A percentile compares a stretch with the other conserved stretches of the same genome.
Conservation (phyloP, 2,797 vertebrate species). For the Danio tinwini region DNA sequence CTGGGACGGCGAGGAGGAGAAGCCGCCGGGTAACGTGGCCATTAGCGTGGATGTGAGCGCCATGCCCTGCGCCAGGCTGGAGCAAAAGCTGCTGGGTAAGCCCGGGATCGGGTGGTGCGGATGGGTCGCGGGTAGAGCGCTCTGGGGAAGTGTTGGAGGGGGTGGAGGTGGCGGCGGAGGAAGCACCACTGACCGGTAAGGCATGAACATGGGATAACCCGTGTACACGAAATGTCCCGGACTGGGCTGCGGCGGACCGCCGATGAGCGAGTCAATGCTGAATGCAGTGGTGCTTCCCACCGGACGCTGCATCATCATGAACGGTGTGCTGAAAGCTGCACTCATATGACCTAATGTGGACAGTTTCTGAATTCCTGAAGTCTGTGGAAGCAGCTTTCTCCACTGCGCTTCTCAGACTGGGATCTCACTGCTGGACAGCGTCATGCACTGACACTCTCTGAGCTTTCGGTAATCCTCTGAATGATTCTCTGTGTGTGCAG, state of each 20-base stretch:
- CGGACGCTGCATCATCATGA: conserved; percentile 97
- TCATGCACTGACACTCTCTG: conserved; percentile 7
- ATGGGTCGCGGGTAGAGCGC: conserved; percentile 80
- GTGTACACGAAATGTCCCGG: conserved; percentile 93
- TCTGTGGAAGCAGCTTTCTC: conserved; percentile 17
- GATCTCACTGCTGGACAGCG: conserved; percentile 10
- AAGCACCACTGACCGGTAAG: conserved; percentile 92
- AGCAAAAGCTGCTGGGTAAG: conserved; percentile 90
- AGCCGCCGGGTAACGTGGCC: conserved; percentile 91
- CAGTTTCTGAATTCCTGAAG: conserved; percentile 46
- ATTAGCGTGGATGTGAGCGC: conserved; percentile 93
- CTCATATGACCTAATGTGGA: conserved; percentile 80
- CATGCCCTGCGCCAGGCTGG: conserved; percentile 92
- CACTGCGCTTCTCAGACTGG: conserved; percentile 30
- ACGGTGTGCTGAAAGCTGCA: conserved; percentile 86
- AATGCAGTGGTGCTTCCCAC: conserved; percentile 93
- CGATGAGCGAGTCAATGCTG: conserved; percentile 97
- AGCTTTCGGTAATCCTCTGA: conserved; percentile 46
- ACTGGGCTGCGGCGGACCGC: conserved; percentile 88
- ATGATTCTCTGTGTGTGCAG: conserved; percentile 32
- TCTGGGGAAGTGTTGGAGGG: conserved; percentile 77
- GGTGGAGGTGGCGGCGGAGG: conserved; percentile 90
- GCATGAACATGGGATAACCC: conserved; percentile 97
- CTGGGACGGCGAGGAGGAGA: conserved; percentile 74
- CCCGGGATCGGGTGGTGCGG: conserved; percentile 87